Conservation (phyloP, 2,113 vertebrate species). For the Oreotrochilus melanogaster region DNA sequence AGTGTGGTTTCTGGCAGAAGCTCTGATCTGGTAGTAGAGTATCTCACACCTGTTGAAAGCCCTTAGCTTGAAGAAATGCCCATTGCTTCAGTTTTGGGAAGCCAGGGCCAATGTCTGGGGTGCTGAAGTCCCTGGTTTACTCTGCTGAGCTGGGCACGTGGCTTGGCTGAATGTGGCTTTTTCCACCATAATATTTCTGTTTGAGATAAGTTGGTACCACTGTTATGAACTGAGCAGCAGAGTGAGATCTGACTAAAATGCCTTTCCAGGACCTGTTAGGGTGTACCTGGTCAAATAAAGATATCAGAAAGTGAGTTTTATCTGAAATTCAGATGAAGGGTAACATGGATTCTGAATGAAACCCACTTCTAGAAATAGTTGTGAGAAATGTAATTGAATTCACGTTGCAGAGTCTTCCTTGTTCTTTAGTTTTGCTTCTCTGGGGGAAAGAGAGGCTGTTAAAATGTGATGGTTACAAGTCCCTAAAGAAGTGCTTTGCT, state of each 20-base stretch:
- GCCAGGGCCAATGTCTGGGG: neutral
- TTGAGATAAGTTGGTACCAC: neutral
- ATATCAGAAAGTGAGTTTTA: neutral
- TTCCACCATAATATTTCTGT: neutral
- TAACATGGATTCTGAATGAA: neutral
- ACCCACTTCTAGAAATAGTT: neutral
- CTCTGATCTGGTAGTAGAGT: neutral
- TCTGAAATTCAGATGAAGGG: neutral
- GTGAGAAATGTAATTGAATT: neutral
- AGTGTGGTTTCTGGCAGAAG: neutral
- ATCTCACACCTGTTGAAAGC: neutral
- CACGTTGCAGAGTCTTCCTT: no score
- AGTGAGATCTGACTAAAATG: neutral
- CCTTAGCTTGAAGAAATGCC: neutral
- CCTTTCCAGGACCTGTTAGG: neutral
- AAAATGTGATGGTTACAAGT: neutral
- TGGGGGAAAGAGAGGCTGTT: neutral
- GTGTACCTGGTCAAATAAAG: neutral
- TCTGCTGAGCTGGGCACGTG: neutral
- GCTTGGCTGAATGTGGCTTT: neutral
- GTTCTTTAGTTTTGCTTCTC: neutral
- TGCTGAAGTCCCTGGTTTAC: neutral
- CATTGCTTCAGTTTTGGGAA: neutral
- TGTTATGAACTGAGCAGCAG: fast-evolving
- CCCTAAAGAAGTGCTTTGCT: neutral